Conservation (phyloP, 2,113 vertebrate species). For the Butorides virescens region DNA sequence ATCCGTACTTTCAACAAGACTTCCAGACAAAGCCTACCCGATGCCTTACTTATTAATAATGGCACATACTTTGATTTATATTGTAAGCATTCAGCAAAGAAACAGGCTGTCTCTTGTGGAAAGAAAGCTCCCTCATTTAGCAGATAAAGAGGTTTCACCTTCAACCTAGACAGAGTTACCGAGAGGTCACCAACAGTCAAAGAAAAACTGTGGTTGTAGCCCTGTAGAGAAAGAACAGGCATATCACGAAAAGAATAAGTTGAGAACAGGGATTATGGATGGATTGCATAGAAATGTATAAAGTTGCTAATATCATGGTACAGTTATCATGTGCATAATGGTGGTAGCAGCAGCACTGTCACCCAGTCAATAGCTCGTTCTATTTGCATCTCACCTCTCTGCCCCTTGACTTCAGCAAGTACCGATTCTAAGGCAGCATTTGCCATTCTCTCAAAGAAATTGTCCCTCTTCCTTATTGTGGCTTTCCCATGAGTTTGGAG, state of each 20-base stretch:
- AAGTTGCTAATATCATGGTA: too few species aligned
- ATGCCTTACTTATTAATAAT: slow-evolving; percentile 65
- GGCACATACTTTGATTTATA: slow-evolving; percentile 70
- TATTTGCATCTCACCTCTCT: background rate
- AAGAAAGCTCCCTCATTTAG: slow-evolving; percentile 24
- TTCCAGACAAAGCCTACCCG: slow-evolving; percentile 53
- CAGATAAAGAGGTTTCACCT: slow-evolving; percentile 41
- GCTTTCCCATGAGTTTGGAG: background rate
- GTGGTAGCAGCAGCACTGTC: background rate
- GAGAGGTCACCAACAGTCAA: background rate
- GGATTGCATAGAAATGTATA: background rate
- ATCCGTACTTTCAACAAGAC: slow-evolving; percentile 60
- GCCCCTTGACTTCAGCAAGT: background rate
- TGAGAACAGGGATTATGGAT: rapidly evolving
- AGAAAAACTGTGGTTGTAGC: background rate
- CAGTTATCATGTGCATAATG: rapidly evolving
- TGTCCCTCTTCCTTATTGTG: background rate
- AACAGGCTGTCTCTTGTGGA: background rate
- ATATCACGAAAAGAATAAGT: rapidly evolving
- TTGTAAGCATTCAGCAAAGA: slow-evolving; percentile 58
- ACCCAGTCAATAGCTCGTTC: background rate
- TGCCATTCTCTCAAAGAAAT: background rate
- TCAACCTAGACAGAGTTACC: background rate
- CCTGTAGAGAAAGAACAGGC: background rate
- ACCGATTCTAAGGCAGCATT: rapidly evolving